Base-by-base conservation (phyloP, 2,113 vertebrate genomes). In the Barnardius zonarius region DNA sequence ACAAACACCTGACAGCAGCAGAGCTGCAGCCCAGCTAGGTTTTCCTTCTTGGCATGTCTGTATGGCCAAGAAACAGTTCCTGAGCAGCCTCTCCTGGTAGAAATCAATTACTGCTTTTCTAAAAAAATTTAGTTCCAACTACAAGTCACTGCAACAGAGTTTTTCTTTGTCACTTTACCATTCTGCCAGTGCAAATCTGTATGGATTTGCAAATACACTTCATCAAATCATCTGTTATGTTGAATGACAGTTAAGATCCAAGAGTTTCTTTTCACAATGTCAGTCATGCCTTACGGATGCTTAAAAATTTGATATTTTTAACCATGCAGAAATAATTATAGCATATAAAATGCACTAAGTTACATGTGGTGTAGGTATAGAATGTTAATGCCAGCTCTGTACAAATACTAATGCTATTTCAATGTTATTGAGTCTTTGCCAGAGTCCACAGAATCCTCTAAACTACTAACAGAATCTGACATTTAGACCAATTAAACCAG, bases 41-140 rank as follows among this genome's bases (percentile, higher is more conserved):
- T 73, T 92, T 68, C 13, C 37, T 43, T 10, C 33, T n/a, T 52
- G 72, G 7, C 18, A 5, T 17, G 7, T 4, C 43, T 79, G 51
- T 23, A 12, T 1, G 4, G 41, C 28, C 55, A 51, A 90, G 33
- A 77, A 83, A 44, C 80, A 87, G 93, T 41, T 86, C 73, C 82
- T 72, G 86, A 95, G 82, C 86, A 81, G 55, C 96, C 95, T 79
- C 97, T 97, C 48, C 86, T 96, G 95, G 93, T 41, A 76, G 61
- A 91, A 87, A 62, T 8, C 4, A 72, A 72, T 77, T 86, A 96
- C 25, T 96, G 72, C 90, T 94, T 88, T 93, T 77, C 61, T n/a
- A 74, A 46, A 62, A 73, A 11, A 91, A 66, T 2, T 72, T 64
- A 10, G 37, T 37, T 89, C 54, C 67, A 88, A 31, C 62, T 73